phyloP scores from a whole-genome alignment of 35 echinoderm and acorn worm species.

The Ptychodera flava region DNA sequence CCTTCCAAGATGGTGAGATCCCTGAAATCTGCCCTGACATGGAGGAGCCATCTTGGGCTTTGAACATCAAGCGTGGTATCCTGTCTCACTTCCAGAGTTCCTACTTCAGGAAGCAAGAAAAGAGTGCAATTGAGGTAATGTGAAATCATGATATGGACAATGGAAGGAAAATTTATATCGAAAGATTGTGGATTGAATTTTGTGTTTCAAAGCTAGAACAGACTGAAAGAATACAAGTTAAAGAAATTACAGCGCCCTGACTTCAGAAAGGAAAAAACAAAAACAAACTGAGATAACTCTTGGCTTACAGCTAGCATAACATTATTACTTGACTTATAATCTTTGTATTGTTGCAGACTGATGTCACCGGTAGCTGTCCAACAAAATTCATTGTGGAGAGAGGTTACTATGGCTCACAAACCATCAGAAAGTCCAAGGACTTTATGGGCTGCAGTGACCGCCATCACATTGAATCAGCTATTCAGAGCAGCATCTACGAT shows the following conservation, averaged over 20 bases:
- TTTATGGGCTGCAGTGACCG: conserved; percentile 41
- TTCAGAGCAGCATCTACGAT: conserved; percentile 27
- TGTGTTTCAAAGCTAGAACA: too few species aligned
- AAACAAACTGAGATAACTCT: neutral
- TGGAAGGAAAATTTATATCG: too few species aligned
- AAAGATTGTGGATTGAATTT: too few species aligned
- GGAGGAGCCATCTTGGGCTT: conserved; percentile 34
- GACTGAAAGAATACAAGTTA: too few species aligned
- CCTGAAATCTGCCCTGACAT: conserved; percentile 49
- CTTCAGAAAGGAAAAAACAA: too few species aligned
- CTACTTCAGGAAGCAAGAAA: neutral
- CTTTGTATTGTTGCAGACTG: conserved; percentile 50
- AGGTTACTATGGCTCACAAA: neutral
- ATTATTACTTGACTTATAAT: too few species aligned
- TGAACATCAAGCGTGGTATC: conserved; percentile 80
- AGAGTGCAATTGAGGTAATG: conserved; percentile 6
- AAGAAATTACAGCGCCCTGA: too few species aligned
- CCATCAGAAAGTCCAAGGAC: conserved; percentile 38
- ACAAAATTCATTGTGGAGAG: neutral
- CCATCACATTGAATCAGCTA: conserved; percentile 23
- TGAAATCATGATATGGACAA: neutral
- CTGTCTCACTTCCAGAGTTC: conserved; percentile 65
- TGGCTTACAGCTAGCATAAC: conserved; percentile 5
- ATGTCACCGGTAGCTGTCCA: conserved; percentile 59
- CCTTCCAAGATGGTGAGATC: conserved; percentile 54